These are phyloP conservation scores for Chymomyza caudatula DNA, from an alignment of 2,888 invertebrate species.

Conservation along the genomic window DNA sequence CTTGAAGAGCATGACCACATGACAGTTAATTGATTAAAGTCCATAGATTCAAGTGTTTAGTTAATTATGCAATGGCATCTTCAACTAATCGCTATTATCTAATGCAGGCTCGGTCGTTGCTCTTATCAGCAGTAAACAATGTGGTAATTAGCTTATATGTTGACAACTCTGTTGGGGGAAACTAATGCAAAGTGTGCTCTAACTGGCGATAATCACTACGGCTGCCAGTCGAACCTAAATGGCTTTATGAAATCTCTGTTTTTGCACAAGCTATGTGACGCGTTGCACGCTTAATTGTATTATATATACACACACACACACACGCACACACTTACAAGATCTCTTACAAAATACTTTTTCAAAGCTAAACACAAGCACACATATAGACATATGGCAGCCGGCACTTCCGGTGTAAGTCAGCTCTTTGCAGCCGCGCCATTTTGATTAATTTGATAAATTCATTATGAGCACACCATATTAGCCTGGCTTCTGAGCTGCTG, in stretches of 20 bases:
- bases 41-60: background rate
- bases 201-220: constrained; percentile 51
- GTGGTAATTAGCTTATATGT: background rate
- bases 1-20: background rate
- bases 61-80: background rate
- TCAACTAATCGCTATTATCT: background rate
- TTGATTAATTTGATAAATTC: constrained; percentile 76
- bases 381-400: constrained; percentile 3
- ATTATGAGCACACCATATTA: constrained; percentile 73
- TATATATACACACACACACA: constrained; percentile 38
- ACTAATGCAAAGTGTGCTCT: constrained; percentile 22
- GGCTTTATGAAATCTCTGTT: constrained; percentile 72
- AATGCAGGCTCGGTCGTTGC: background rate
- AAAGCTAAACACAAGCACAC: background rate
- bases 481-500: constrained; percentile 30
- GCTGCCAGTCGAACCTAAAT: constrained; percentile 48
- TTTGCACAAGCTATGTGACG: constrained; percentile 40
- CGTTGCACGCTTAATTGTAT: constrained; percentile 55
- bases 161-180: constrained; percentile 24
- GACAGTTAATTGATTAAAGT: background rate
- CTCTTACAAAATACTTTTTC: background rate
- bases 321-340: constrained; percentile 3
- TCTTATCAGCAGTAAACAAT: background rate
- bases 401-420: background rate
- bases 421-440: constrained; percentile 48